These are phyloP conservation scores for Darevskia mixta DNA, from an alignment of 2,797 vertebrate genomes.

Conservation along the genomic window DNA sequence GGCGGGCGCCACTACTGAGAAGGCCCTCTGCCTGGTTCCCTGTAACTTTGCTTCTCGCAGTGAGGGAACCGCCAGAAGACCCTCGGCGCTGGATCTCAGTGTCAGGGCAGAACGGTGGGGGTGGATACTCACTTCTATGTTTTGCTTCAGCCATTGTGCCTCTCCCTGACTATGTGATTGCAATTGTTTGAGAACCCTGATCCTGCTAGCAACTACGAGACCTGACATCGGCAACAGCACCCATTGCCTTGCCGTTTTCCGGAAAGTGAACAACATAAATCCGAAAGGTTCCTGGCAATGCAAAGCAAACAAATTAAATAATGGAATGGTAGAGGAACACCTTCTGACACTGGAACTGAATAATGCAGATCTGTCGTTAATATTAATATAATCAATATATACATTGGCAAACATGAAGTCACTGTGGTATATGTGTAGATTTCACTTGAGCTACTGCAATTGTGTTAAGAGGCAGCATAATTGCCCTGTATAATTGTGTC, in stretches of 20 bases:
- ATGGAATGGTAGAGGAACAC: not conserved
- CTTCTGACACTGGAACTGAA: not conserved
- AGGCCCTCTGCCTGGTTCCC: no score
- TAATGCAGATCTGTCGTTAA: not conserved
- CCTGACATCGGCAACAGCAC: not conserved
- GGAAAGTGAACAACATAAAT: not conserved
- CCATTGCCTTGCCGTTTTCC: not conserved
- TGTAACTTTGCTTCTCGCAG: no score
- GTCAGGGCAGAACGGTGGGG: no score
- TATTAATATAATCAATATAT: not conserved
- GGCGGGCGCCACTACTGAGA: no score
- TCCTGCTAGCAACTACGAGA: not conserved
- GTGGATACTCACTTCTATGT: no score
- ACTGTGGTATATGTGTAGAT: not conserved
- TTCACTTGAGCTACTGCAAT: not conserved
- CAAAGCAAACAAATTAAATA: not conserved
- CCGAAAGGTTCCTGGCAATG: not conserved
- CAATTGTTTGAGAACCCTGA: not conserved
- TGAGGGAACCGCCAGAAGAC: no score
- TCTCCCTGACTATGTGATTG: not conserved
- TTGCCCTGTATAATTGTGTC: no score
- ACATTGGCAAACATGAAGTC: no score
- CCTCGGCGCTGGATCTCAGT: no score
- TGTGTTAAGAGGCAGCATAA: not conserved
- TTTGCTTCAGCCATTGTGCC: no score